Evolutionary conservation across 2,888 invertebrate species (phyloP), one percentile per base, ranked within the genome.

Genomic region (Hyles lineata): DNA sequence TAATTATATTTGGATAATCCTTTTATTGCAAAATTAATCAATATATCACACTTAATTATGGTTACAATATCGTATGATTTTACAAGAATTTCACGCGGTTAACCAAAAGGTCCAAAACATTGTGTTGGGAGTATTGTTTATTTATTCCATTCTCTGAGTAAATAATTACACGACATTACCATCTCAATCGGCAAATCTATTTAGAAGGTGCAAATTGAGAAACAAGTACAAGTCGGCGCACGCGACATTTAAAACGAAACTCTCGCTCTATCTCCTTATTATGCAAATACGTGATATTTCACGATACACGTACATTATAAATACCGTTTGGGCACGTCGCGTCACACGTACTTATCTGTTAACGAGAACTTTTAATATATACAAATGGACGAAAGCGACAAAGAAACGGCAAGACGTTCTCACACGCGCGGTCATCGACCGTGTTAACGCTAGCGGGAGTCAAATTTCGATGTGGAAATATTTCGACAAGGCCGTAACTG

Each of bases 351-450:
- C 25, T 72, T 63, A 72, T 52, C 55, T 32, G 23, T 67, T 67
- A 58, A 72, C 9, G 19, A 58, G 35, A 43, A 67, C 35, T 67
- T 70, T 70, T 55, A 32, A 58, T 70, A 55, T 55, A 55, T 55
- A 52, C 21, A 43, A 67, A 63, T 67, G 35, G n/a, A 67, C 55
- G 19, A 63, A 71, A 58, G 67, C 35, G 35, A 84, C 84, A 85
- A 85, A 86, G 76, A 81, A 81, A 79, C 78, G 82, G 79, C 87
- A 88, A 88, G 90, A 89, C 86, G 86, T 85, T 85, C 84, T 87
- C 82, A 84, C 85, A 85, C 85, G 79, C 80, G 80, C 83, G 90
- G 87, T 91, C 87, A 87, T 85, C 79, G 89, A 87, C 90, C 91
- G 85, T 77, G 50, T 25, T 67, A 43, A 50, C 23, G 67, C 50